phyloP scores from a whole-genome alignment of 2,113 vertebrate species.

The Octodon degus region DNA sequence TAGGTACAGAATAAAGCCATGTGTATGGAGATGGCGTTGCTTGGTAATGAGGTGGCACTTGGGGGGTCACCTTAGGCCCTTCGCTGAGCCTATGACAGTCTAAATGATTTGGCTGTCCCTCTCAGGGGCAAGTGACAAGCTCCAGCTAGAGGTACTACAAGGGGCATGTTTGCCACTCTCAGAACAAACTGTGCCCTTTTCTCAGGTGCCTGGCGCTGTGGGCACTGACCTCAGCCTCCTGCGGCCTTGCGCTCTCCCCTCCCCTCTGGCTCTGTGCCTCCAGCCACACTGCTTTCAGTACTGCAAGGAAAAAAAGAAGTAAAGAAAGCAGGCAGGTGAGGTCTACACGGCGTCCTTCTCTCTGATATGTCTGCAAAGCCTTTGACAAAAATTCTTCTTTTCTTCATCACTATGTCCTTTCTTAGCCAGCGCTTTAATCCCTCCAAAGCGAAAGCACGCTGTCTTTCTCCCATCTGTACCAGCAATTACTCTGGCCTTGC shows the following conservation, averaged over 20 bases:
- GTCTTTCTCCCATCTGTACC: background rate
- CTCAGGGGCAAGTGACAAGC: background rate
- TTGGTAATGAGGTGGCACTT: too few relatives aligned
- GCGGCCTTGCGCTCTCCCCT: background rate
- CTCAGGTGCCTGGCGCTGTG: rapidly evolving
- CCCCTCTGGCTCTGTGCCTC: background rate
- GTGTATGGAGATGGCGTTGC: background rate
- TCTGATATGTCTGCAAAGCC: background rate
- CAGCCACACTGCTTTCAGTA: background rate
- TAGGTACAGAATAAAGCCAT: rapidly evolving
- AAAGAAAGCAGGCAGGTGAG: background rate
- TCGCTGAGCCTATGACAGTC: background rate
- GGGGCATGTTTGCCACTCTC: too few relatives aligned
- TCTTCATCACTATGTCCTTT: background rate
- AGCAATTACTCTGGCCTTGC: conserved; percentile 51
- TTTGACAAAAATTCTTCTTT: background rate
- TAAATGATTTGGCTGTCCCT: background rate
- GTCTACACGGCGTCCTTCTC: rapidly evolving
- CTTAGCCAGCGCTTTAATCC: background rate
- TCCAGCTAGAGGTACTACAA: too few relatives aligned
- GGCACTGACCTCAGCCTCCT: rapidly evolving
- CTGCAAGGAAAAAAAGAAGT: background rate
- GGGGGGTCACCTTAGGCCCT: rapidly evolving
- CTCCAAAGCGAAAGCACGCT: background rate
- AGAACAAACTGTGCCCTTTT: rapidly evolving